Evolutionary conservation across 2,888 invertebrate species (phyloP).

Genomic region (Lasioglossum villosulum): DNA sequence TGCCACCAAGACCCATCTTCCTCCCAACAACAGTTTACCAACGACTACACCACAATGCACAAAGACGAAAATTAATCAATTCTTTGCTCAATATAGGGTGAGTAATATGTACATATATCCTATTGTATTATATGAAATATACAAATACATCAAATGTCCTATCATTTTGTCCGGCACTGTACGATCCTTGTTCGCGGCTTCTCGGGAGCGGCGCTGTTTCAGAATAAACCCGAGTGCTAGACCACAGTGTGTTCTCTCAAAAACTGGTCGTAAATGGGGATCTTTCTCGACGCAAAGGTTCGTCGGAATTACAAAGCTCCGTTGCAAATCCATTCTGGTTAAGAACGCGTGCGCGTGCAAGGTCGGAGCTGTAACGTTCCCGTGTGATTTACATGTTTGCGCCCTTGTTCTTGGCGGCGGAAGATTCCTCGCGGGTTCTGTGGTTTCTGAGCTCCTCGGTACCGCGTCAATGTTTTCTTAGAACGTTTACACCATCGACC

Average conservation of each 20-base stretch:
- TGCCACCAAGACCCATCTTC: too few relatives aligned
- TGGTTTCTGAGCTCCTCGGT: conserved; percentile 1
- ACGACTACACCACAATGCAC: too few relatives aligned
- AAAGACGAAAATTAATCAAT: too few relatives aligned
- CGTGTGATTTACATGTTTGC: conserved; percentile 68
- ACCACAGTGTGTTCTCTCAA: too few relatives aligned
- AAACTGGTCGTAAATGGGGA: background rate
- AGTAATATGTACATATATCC: too few relatives aligned
- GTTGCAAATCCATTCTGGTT: background rate
- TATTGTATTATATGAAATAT: too few relatives aligned
- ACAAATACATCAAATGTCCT: too few relatives aligned
- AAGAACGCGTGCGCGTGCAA: background rate
- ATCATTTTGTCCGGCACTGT: too few relatives aligned
- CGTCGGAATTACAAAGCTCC: conserved; percentile 5
- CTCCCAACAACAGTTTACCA: too few relatives aligned
- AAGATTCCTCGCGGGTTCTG: conserved; percentile 50
- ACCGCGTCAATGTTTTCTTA: conserved; percentile 73
- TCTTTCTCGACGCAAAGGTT: background rate
- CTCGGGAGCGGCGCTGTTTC: background rate
- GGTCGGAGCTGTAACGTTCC: conserved; percentile 1
- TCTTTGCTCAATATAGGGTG: too few relatives aligned
- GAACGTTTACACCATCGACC: conserved; percentile 68
- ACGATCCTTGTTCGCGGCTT: too few relatives aligned
- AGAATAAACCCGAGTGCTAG: background rate
- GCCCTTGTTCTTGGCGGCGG: conserved; percentile 46